Conservation (phyloP, 2,113 vertebrate genomes). For the Tragulus kanchil region DNA sequence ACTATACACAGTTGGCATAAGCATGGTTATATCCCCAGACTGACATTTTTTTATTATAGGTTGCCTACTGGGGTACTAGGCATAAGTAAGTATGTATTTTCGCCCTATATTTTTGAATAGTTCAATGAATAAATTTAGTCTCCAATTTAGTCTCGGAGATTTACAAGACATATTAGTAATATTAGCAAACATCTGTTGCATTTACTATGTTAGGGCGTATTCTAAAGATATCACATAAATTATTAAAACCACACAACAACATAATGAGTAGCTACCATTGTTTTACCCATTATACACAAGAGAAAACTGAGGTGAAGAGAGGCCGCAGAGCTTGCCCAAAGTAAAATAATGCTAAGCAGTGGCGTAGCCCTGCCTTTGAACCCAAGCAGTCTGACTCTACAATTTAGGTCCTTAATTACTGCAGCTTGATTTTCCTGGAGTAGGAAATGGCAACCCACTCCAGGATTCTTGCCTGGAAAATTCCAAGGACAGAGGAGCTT, state of each 20-base stretch:
- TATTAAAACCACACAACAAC: slow-evolving; percentile 9
- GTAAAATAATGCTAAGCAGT: neutral
- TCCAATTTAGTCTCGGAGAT: neutral
- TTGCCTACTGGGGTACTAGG: neutral
- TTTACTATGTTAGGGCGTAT: neutral
- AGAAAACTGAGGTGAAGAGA: neutral
- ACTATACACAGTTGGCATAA: neutral
- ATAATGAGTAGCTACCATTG: neutral
- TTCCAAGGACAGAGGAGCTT: too few species aligned
- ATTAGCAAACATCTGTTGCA: neutral
- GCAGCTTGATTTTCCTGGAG: too few species aligned
- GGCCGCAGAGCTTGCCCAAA: neutral
- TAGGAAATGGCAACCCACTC: too few species aligned
- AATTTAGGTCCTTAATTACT: neutral
- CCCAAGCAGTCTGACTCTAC: neutral
- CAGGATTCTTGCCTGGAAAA: too few species aligned
- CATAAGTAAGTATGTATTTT: neutral
- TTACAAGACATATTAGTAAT: neutral
- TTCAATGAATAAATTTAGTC: neutral
- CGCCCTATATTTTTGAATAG: neutral
- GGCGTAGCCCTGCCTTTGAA: neutral
- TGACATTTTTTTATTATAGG: neutral
- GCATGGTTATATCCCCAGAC: neutral
- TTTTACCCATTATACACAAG: neutral
- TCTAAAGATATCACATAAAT: neutral